Evolutionary conservation across 2,797 vertebrate genomes (phyloP).

Genomic region (Sebastes matsubarae): DNA sequence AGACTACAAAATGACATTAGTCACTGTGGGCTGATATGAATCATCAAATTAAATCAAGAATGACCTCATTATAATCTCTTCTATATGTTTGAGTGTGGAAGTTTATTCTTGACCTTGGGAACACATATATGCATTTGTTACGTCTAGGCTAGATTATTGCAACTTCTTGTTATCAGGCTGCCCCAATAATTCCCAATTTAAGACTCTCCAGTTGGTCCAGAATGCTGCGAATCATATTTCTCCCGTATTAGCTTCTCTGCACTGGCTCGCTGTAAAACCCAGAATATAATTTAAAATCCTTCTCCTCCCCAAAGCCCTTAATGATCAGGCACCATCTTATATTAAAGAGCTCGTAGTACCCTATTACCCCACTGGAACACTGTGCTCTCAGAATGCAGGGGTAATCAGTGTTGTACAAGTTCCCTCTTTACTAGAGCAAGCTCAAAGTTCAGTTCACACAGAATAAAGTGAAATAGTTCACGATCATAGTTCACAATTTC

Average conservation of each 20-base stretch:
- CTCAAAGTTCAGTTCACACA: too few species aligned
- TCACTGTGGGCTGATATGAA: background rate
- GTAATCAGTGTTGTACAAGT: too few species aligned
- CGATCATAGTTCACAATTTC: too few species aligned
- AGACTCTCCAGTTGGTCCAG: background rate
- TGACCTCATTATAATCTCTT: background rate
- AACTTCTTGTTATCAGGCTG: background rate
- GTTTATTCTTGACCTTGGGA: background rate
- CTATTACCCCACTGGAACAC: too few species aligned
- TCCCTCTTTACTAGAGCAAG: too few species aligned
- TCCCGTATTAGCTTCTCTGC: background rate
- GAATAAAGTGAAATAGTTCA: too few species aligned
- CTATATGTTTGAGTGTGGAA: background rate
- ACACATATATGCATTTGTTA: background rate
- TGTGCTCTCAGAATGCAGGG: too few species aligned
- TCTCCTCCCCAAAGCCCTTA: background rate
- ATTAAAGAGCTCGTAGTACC: background rate
- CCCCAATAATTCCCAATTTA: too few species aligned
- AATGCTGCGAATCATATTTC: background rate
- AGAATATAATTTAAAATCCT: background rate
- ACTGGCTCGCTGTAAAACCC: background rate
- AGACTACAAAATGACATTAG: background rate
- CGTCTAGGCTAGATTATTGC: background rate
- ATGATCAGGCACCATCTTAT: background rate
- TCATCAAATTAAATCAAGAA: background rate